phyloP scores from a whole-genome alignment of 2,113 vertebrate species.

The Tetrax tetrax region DNA sequence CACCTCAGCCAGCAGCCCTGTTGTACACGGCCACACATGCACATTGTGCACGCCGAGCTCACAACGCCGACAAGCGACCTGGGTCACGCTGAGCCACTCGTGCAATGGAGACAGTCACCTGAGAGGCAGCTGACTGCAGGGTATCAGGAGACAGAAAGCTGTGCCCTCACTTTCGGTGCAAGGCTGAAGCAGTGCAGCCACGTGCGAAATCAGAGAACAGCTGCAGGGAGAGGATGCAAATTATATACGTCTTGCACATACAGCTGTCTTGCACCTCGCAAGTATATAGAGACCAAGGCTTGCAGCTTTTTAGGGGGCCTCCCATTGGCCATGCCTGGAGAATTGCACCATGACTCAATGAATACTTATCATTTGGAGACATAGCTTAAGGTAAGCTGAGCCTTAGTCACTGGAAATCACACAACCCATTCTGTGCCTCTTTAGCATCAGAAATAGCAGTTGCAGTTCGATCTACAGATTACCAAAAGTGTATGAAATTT shows the following conservation, averaged over 20 bases:
- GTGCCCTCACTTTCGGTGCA: rapidly evolving
- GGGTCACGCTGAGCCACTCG: background rate
- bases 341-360: background rate
- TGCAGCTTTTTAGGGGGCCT: background rate
- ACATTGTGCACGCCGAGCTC: rapidly evolving
- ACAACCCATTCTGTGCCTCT: background rate
- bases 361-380: background rate
- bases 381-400: background rate
- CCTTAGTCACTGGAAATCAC: background rate
- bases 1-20: background rate
- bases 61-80: rapidly evolving
- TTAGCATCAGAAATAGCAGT: constrained; percentile 25
- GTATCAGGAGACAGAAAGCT: background rate
- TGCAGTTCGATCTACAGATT: constrained; percentile 29
- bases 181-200: background rate
- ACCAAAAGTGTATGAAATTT: constrained; percentile 9
- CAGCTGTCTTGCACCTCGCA: background rate
- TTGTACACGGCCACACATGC: rapidly evolving
- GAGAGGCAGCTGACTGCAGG: background rate
- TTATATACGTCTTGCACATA: background rate
- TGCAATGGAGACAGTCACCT: rapidly evolving
- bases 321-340: background rate
- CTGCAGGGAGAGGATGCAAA: background rate
- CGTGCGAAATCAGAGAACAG: background rate
- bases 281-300: background rate